These are phyloP conservation scores for Drosophila albomicans DNA, from an alignment of 1,140 invertebrate genomes.

Conservation along the genomic window DNA sequence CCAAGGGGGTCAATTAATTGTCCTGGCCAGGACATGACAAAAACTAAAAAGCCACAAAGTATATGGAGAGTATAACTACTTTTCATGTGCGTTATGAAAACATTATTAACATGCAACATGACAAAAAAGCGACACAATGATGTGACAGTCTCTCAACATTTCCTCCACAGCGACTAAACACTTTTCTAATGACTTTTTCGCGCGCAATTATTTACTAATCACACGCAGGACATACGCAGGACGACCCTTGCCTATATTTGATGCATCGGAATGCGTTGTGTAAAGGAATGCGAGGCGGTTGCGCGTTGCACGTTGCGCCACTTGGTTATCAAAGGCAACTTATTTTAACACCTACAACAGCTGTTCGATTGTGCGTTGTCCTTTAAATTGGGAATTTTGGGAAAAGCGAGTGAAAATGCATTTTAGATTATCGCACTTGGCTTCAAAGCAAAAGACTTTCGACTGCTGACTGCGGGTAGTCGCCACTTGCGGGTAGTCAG, in stretches of 20 bases:
- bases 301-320: constrained; percentile 33
- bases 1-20: constrained; percentile 62
- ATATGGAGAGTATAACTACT: not conserved
- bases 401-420: constrained; percentile 62
- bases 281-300: constrained; percentile 11
- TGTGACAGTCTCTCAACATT: constrained; percentile 16
- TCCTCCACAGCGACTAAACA: constrained; percentile 52
- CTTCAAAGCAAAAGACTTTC: not conserved
- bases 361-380: constrained; percentile 40
- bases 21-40: constrained; percentile 43
- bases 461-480: constrained; percentile 43
- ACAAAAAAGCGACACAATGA: constrained; percentile 17
- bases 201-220: constrained; percentile 76
- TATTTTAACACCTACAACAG: constrained; percentile 69
- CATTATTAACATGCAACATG: constrained; percentile 59
- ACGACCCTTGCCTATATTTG: not conserved
- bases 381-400: constrained; percentile 19
- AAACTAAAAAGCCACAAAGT: constrained; percentile 28
- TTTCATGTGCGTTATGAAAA: constrained; percentile 56
- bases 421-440: constrained; percentile 75
- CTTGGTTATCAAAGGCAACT: constrained; percentile 66
- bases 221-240: constrained; percentile 57
- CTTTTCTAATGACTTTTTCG: constrained; percentile 75
- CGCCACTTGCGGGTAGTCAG: constrained; percentile 51
- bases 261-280: constrained; percentile 54